Evolutionary conservation across 2,888 invertebrate species (phyloP), one percentile per base, ranked within the genome.

Genomic region (Nyleta sp.): DNA sequence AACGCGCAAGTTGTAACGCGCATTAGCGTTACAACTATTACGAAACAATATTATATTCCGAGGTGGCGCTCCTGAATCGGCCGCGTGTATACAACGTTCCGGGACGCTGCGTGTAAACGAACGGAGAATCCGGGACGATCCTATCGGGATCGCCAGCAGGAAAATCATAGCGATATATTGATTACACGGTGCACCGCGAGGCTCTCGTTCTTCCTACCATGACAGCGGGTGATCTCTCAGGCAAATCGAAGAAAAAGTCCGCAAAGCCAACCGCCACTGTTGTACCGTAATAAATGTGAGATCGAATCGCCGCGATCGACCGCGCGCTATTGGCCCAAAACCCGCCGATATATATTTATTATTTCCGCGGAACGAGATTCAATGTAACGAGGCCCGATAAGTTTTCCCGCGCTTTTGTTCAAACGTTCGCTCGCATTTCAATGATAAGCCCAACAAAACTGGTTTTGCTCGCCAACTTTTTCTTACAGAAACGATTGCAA

Each of bases 181-280:
- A 83, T 84, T 82, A 81, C 78, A 81, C 50, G 70, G 76, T 79
- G 75, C 68, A 40, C 42, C 48, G 80, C 68, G 71, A 65, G 68
- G 67, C 76, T 52, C 70, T 57, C 73, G 59, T 65, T 71, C 70
- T 80, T 68, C 80, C 80, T 79, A 80, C 77, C 75, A 79, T 70
- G 55, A 80, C 64, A 74, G 71, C 40, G 35, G 53, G 46, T 60
- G 77, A 67, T 67, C 68, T 67, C 68, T 28, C 72, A 67, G 74
- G 67, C 74, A 74, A 74, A 74, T 67, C 74, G 53, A 74, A 68
- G 48, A 76, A 76, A 65, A 76, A 71, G 55, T 48, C 20, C 13
- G 64, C 35, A 67, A 57, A 68, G 53, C 68, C 68, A 65, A 78
- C 62, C 73, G 78, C 73, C 73, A 73, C 72, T 44, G 78, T 78